Evolutionary conservation across 2,113 vertebrate genomes (phyloP).

Genomic region (Nicator chloris): DNA sequence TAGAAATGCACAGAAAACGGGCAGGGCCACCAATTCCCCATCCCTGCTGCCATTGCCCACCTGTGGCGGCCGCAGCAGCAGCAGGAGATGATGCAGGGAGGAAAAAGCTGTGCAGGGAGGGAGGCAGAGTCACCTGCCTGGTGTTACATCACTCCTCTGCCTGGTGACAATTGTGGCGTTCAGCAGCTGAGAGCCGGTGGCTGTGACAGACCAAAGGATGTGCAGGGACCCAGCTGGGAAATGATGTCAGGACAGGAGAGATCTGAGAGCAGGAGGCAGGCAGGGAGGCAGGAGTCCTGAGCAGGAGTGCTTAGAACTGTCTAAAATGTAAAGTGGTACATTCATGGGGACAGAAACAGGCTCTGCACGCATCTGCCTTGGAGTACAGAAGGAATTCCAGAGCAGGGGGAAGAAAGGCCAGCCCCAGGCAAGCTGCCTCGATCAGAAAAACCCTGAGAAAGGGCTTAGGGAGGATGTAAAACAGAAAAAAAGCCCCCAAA

Average conservation of each 20-base stretch:
- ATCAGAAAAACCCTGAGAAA: background rate
- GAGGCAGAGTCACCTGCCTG: background rate
- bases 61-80: background rate
- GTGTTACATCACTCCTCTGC: background rate
- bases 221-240: background rate
- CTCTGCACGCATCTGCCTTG: background rate
- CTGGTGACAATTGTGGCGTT: background rate
- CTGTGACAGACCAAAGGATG: background rate
- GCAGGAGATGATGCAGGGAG: background rate
- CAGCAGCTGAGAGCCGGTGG: background rate
- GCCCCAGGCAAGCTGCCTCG: background rate
- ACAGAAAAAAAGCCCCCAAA: background rate
- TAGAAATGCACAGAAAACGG: background rate
- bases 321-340: rapidly evolving
- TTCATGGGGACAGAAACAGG: background rate
- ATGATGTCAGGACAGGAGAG: background rate
- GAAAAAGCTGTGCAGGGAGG: background rate
- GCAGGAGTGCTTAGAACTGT: background rate
- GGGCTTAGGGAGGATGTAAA: background rate
- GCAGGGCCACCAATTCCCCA: background rate
- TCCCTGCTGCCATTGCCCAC: background rate
- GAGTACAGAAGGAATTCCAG: background rate
- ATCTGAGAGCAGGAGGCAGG: background rate
- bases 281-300: background rate
- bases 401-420: background rate